Evolutionary conservation across 2,113 vertebrate genomes (phyloP), one percentile per base, ranked within the genome.

Genomic region (Callospermophilus lateralis): DNA sequence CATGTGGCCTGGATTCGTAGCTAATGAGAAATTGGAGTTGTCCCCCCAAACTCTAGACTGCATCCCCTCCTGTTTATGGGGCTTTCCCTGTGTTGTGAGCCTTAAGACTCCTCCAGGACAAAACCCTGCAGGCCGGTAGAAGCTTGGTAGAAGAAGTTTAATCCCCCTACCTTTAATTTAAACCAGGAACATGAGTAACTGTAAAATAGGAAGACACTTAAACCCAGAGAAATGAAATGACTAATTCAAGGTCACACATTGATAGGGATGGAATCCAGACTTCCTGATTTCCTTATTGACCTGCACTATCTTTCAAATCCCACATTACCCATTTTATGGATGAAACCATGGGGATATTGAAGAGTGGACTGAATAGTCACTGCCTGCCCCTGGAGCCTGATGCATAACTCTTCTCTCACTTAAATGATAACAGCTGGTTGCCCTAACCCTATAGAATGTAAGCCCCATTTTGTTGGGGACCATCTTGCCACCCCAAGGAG

Each of bases 251-350:
- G 90, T 77, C 90, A 93, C 76, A 67, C 74, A 85, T 17, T 96
- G 45, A 94, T 63, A n/a, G 58, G 95, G 37, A 89, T 96, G 97
- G 96, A 94, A 58, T 89, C 73, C 95, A 87, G 86, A 84, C 34
- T 83, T 84, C 30, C 88, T 48, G 76, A 93, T 96, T 87, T 89
- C 65, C 58, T 93, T 87, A 83, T 45, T 86, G 97, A 70, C 63
- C 39, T 88, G 30, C 39, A 12, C 20, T 94, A 30, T 90, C 51
- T 85, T 96, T 26, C 90, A 81, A 95, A 83, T 90, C 94, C 55
- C 24, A 84, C 16, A 89, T 42, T 51, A 70, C 89, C 74, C 84
- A 61, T 95, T 97, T 95, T 95, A 95, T 83, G 83, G 77, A 92
- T 90, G 92, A 96, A 95, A 73, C 45, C 34, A 51, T 53, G 90